Evolutionary conservation across 2,797 vertebrate species (phyloP), one percentile per base, ranked within the genome.

Genomic region (Channa striata): DNA sequence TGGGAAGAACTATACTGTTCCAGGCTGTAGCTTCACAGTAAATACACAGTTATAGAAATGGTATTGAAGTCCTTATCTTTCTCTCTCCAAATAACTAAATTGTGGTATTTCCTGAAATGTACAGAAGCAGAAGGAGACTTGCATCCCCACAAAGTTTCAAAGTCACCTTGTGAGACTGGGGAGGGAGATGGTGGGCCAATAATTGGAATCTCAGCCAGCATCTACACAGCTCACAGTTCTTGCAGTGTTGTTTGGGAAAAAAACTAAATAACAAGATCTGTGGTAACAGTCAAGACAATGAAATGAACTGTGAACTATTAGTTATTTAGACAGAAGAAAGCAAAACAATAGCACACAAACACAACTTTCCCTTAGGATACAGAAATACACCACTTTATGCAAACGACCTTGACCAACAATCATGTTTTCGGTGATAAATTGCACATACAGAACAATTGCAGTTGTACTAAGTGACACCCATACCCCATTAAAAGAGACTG

Each of bases 211-310:
- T 57, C 13, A 37, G 44, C 4, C 20, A 37, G 9, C 47, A 52
- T 30, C 44, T 51, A 51, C 12, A 37, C 25, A 42, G 56, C 37
- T 63, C 3, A 1, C 56, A 50, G 20, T 23, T 49, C 17, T 40
- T 25, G 20, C 48, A 64, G 44, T 25, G 20, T 9, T 12, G 3
- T 19, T 33, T 3, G 25, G 65, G n/a, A 63, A 12, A 67, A 34
- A 30, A 13, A 49, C 17, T 34, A 36, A 61, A 64, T 74, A 71
- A 70, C 52, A 21, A 73, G 43, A 63, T 60, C 37, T 52, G 46
- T 20, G 1, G 39, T 64, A 66, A 68, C 34, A 57, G 58, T 30
- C 25, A 30, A 30, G 49, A 71, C 68, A 77, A 72, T 68, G 25
- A 64, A 61, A 61, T 62, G 14, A 80, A 23, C 59, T 53, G 34